Evolutionary conservation across 2,113 vertebrate species (phyloP), one percentile per base, ranked within the genome.

Genomic region (Cepphus grylle): DNA sequence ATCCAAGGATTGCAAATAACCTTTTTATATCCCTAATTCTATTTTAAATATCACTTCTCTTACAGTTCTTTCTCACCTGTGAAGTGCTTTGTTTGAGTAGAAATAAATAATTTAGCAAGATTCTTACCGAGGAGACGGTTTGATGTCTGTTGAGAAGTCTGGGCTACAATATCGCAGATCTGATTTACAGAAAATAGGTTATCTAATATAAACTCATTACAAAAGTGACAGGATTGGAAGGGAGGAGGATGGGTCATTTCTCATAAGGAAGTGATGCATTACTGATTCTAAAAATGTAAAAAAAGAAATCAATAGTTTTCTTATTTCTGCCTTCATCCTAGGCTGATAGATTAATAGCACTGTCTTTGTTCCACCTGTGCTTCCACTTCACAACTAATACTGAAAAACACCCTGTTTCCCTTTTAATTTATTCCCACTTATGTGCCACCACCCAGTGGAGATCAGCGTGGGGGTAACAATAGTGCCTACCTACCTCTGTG

Each of bases 241-340:
- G 82, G 80, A 85, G 40, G 50, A 94, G 73, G 42, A 56, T 7
- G 7, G 42, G 38, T 91, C 80, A 87, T 76, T 96, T 94, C 95
- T 92, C 84, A 83, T 65, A 70, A 92, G 78, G 93, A 93, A 94
- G 82, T 45, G 83, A 97, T 96, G 71, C 88, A 93, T 96, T 96
- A 70, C 79, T 59, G 77, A 92, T 84, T 94, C 74, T 87, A 95
- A 96, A 27, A 20, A 94, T 90, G 86, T 86, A 11, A 95, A 81
- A 81, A 81, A 98, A 96, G 74, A 98, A 96, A 97, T 95, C 96
- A 97, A 95, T 96, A 93, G 4, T 56, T 96, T 91, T 84, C 82
- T 94, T 97, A 91, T 91, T 96, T 96, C 79, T 93, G 45, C 82
- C 96, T 96, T 97, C 91, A 93, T 93, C 70, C 40, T n/a, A 29